Percentiles rank a stretch among this genome's conserved stretches.
phyloP scores from a whole-genome alignment of 1,140 invertebrate species.

The Anoplolepis gracilipes region DNA sequence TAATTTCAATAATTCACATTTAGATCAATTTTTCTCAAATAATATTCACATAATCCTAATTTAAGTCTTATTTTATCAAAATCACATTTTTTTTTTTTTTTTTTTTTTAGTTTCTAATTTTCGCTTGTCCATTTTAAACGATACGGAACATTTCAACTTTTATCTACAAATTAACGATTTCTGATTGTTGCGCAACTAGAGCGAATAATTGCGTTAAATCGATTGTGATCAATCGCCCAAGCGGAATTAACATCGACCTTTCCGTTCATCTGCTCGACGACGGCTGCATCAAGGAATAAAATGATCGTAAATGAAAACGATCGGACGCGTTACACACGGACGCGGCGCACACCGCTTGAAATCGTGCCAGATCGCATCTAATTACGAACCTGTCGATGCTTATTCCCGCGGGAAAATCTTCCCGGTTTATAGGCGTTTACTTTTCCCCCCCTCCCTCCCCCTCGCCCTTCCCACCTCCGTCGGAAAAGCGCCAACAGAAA shows the following conservation, averaged over 20 bases:
- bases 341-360: conserved; percentile 17
- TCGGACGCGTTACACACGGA: background rate
- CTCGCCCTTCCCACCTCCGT: background rate
- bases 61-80: background rate
- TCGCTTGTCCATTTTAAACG: background rate
- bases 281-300: conserved; percentile 28
- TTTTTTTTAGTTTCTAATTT: background rate
- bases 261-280: background rate
- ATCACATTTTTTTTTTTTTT: background rate
- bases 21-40: background rate
- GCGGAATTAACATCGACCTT: conserved; percentile 39
- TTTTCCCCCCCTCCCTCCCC: too few relatives aligned
- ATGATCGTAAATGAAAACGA: conserved; percentile 57
- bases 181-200: background rate
- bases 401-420: conserved; percentile 58
- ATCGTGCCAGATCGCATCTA: conserved; percentile 67
- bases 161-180: background rate
- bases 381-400: conserved; percentile 69
- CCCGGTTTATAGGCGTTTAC: conserved; percentile 31
- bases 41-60: background rate
- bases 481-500: conserved; percentile 62
- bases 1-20: background rate
- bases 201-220: conserved; percentile 48
- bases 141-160: background rate
- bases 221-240: conserved; percentile 25